Evolutionary conservation across 2,113 vertebrate species (phyloP), one percentile per base, ranked within the genome.

Genomic region (Macroglossus sobrinus): DNA sequence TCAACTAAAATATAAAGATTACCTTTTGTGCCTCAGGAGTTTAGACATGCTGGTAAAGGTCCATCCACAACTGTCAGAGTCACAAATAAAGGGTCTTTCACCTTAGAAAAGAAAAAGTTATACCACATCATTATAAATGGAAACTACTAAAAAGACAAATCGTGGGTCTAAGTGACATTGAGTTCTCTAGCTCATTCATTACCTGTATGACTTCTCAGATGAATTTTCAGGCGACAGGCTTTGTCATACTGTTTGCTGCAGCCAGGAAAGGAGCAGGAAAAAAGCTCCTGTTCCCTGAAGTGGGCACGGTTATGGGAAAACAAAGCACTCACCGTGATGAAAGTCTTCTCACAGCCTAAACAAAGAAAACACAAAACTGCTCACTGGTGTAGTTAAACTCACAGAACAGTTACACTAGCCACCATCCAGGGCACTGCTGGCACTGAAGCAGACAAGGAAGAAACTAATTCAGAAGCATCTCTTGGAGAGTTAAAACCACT

Each of bases 21-120:
- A 99, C 99, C 99, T 99, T 98, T 99, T 99, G 96, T 99, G 99
- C 66, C 99, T 98, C 33, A 99, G 98, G 86, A 99, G 98, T 97
- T 99, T 99, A 28, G 99, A 99, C 99, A 99, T 99, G 97, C 99
- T 99, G 43, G 99, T 99, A 95, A 99, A 99, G 57, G 99, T 99
- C 99, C 99, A 99, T 66, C 99, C 99, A 96, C 99, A 99, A n/a
- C 99, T 99, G 96, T 99, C 99, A 0, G 98, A 99, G 97, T 99
- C 99, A 21, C 99, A 99, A 38, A 99, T 98, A 95, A 99, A 99
- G 6, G 99, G 99, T 80, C 99, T 98, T 98, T 99, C 99, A 94
- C 99, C 99, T 99, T 95, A 10, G 97, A 68, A 92, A 90, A 97
- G 97, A 93, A 92, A 85, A 35, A 68, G 22, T 64, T 40, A 43